These are phyloP conservation scores for Stichodactyla mertensii DNA, from an alignment of 64 coral and sea anemone species.

Conservation along the genomic window DNA sequence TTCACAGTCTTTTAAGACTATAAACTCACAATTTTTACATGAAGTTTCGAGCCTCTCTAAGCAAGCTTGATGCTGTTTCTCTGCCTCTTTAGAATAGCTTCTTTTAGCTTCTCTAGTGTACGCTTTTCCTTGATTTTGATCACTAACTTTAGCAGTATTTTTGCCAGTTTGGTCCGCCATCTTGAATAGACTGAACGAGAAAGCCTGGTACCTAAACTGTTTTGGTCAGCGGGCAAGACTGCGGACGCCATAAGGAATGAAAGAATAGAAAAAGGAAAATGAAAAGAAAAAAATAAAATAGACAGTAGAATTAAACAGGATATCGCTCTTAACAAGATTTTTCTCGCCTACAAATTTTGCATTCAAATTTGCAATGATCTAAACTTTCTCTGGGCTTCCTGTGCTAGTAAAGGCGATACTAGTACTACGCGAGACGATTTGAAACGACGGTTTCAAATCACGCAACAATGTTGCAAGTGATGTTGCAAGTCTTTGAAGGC, in stretches of 20 bases:
- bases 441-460: too few species aligned
- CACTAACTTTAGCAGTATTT: neutral
- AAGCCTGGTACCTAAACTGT: neutral
- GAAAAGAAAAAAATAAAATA: neutral
- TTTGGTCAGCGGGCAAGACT: neutral
- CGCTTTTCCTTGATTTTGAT: slow-evolving; percentile 8
- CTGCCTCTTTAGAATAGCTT: neutral
- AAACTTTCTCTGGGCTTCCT: too few species aligned
- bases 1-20: neutral
- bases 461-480: too few species aligned
- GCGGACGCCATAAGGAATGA: neutral
- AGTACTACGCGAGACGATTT: too few species aligned
- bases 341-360: too few species aligned
- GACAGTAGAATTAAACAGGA: neutral
- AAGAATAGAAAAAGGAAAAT: too few species aligned
- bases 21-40: slow-evolving; percentile 28
- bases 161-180: neutral
- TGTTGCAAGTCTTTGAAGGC: too few species aligned
- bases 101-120: neutral
- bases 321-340: too few species aligned
- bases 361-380: too few species aligned
- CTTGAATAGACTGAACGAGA: neutral
- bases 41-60: slow-evolving; percentile 24
- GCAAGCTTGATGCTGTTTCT: slow-evolving; percentile 36
- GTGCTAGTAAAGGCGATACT: too few species aligned